These are phyloP conservation scores for Pelosia muscerda DNA, from an alignment of 2,888 invertebrate species.

Conservation along the genomic window DNA sequence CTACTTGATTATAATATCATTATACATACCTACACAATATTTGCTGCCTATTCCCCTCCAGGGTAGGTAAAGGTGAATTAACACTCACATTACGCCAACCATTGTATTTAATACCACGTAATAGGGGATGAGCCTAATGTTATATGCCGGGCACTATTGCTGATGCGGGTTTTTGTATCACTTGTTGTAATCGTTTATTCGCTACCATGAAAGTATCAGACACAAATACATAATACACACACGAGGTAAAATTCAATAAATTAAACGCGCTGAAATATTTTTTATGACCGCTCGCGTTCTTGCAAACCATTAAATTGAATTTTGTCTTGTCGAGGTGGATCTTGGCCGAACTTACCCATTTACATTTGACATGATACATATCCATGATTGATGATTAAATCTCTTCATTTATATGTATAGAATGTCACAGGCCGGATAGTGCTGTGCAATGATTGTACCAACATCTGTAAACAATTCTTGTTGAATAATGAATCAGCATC, in stretches of 20 bases:
- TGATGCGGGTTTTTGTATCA: too few species aligned
- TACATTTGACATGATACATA: neutral
- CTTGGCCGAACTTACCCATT: neutral
- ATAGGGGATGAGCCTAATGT: too few species aligned
- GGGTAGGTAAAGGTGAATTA: too few species aligned
- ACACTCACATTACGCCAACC: too few species aligned
- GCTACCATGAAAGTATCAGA: too few species aligned
- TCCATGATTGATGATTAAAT: conserved; percentile 1
- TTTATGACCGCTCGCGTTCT: neutral
- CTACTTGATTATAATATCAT: too few species aligned
- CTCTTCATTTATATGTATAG: conserved; percentile 11
- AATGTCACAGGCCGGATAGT: conserved; percentile 8
- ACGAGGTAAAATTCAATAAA: too few species aligned
- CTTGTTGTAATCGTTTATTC: neutral
- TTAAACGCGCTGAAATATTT: neutral
- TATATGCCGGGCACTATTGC: too few species aligned
- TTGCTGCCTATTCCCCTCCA: too few species aligned
- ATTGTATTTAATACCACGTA: too few species aligned
- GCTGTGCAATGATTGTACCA: conserved; percentile 6
- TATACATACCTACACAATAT: too few species aligned
- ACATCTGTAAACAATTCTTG: conserved; percentile 7
- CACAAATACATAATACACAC: too few species aligned
- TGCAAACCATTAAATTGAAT: neutral
- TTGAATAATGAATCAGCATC: conserved; percentile 6
- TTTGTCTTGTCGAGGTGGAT: neutral